These are phyloP conservation scores for Cremastobaeus sp. DNA, from an alignment of 2,888 invertebrate species.

Conservation along the genomic window DNA sequence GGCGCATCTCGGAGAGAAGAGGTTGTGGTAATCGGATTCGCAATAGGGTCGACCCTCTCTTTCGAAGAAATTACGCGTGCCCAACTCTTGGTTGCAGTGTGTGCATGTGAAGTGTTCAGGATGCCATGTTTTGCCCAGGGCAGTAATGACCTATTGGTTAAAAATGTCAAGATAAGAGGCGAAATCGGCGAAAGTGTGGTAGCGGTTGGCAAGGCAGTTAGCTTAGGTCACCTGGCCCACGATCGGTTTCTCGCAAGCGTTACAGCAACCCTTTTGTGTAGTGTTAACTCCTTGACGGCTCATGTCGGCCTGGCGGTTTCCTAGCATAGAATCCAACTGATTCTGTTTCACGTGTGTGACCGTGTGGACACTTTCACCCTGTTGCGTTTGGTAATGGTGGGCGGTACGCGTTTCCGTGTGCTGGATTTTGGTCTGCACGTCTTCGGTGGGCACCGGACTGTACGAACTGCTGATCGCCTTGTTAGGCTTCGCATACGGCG, in stretches of 20 bases:
- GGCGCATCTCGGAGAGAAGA: slow-evolving; percentile 98
- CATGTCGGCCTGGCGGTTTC: slow-evolving; percentile 95
- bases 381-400: slow-evolving; percentile 75
- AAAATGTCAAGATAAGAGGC: no score
- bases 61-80: slow-evolving; percentile 99
- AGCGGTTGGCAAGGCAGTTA: no score
- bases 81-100: slow-evolving; percentile 97
- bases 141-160: slow-evolving; percentile 89
- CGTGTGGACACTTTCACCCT: slow-evolving; percentile 78
- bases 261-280: slow-evolving; percentile 99
- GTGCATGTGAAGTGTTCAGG: slow-evolving; percentile 99
- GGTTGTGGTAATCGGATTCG: slow-evolving; percentile 98
- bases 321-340: slow-evolving; percentile 93
- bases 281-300: slow-evolving; percentile 99
- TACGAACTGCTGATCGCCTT: slow-evolving; percentile 81
- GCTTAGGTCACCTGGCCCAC: slow-evolving; percentile 97
- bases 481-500: slow-evolving; percentile 84
- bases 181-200: no score
- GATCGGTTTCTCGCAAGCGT: slow-evolving; percentile 98
- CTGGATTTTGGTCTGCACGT: slow-evolving; percentile 72
- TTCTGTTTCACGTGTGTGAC: slow-evolving; percentile 80
- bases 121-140: slow-evolving; percentile 99
- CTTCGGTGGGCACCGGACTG: slow-evolving; percentile 79
- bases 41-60: slow-evolving; percentile 98
- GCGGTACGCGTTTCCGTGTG: slow-evolving; percentile 74